Evolutionary conservation across 2,797 vertebrate genomes (phyloP).

Genomic region (Manis pentadactyla): DNA sequence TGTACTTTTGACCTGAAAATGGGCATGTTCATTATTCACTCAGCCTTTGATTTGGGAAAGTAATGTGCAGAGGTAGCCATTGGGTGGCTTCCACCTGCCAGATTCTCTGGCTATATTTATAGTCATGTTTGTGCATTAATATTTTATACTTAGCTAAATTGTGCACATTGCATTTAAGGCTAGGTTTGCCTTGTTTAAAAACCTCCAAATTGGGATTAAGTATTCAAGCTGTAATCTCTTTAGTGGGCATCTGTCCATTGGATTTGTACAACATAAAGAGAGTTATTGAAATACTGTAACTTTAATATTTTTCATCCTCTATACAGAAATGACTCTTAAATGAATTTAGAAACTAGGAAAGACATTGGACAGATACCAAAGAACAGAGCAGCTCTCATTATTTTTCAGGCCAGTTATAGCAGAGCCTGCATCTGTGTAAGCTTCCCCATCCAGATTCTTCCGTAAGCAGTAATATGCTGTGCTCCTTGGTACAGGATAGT

Average conservation of each 20-base stretch:
- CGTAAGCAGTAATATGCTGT: neutral
- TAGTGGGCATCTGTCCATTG: slow-evolving; percentile 85
- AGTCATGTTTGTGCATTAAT: slow-evolving; percentile 88
- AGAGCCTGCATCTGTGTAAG: slow-evolving; percentile 74
- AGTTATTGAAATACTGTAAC: slow-evolving; percentile 84
- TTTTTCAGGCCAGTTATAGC: slow-evolving; percentile 80
- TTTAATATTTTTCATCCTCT: slow-evolving; percentile 83
- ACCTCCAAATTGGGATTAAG: slow-evolving; percentile 88
- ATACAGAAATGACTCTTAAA: slow-evolving; percentile 85
- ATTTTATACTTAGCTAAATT: slow-evolving; percentile 87
- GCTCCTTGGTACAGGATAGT: neutral
- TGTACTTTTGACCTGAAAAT: slow-evolving; percentile 38
- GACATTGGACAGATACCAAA: slow-evolving; percentile 83
- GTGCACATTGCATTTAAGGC: slow-evolving; percentile 84
- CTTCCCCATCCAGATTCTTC: slow-evolving; percentile 25
- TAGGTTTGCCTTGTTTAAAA: slow-evolving; percentile 88
- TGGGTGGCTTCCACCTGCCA: slow-evolving; percentile 80
- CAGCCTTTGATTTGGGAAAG: slow-evolving; percentile 72
- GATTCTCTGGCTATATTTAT: slow-evolving; percentile 84
- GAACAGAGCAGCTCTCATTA: slow-evolving; percentile 81
- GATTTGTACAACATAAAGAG: slow-evolving; percentile 85
- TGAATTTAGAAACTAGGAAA: slow-evolving; percentile 85
- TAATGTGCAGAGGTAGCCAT: slow-evolving; percentile 76
- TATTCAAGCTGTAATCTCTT: slow-evolving; percentile 88
- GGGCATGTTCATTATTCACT: slow-evolving; percentile 10